Evolutionary conservation across 2,888 invertebrate genomes (phyloP).

Genomic region (Apomyelois bistriatella): DNA sequence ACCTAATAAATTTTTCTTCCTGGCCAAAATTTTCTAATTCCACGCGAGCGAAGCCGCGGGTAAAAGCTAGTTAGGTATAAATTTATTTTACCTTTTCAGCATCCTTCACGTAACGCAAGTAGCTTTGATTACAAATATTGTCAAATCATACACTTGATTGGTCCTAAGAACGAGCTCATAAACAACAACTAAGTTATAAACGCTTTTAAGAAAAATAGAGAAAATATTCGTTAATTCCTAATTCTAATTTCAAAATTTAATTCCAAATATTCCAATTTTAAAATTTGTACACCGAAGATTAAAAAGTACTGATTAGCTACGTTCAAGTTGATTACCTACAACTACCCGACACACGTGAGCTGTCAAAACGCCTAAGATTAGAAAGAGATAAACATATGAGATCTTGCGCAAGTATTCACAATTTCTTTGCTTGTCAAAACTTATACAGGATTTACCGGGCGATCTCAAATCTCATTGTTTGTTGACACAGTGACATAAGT

Average conservation of each 20-base stretch:
- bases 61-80: too few species aligned
- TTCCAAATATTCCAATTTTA: background rate
- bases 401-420: constrained; percentile 27
- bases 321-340: constrained; percentile 9
- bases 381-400: constrained; percentile 19
- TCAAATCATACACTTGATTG: too few species aligned
- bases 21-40: too few species aligned
- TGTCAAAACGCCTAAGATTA: constrained; percentile 15
- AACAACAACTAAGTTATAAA: too few species aligned
- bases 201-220: too few species aligned
- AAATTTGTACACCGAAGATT: constrained; percentile 13
- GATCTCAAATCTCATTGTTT: constrained; percentile 51
- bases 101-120: too few species aligned
- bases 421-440: constrained; percentile 61
- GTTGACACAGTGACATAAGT: constrained; percentile 51
- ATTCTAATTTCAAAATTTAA: background rate
- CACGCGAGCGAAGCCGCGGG: too few species aligned
- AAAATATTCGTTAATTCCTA: too few species aligned
- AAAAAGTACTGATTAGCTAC: constrained; percentile 12
- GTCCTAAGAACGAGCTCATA: too few species aligned
- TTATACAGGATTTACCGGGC: constrained; percentile 51
- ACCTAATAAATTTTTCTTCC: too few species aligned
- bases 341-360: constrained; percentile 3
- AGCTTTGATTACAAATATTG: too few species aligned
- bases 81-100: too few species aligned